Base-by-base conservation (phyloP, 2,888 invertebrate species). In the Chalcosyrphus nemorum region DNA sequence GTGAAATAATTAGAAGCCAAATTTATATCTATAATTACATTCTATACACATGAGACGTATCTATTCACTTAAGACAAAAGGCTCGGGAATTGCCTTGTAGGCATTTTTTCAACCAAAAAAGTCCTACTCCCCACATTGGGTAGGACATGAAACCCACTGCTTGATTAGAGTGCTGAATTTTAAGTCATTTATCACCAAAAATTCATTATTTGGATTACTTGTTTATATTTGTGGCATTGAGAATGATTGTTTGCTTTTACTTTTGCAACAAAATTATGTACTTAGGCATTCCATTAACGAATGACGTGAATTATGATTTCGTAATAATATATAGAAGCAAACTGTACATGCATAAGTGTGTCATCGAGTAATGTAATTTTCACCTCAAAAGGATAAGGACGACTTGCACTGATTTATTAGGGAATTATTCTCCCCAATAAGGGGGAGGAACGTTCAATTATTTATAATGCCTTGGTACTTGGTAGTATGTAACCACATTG, bases 201-300 rank as follows among this genome's bases (percentile, higher is more conserved):
- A 32, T 17, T 35, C 17, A 54, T 54, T 54, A 54, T 19, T 11
- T 54, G 5, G 19, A 35, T 35, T 17, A 35, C 29, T 7, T 54
- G 19, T 19, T 54, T 19, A 35, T 35, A 35, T 19, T 54, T 17
- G n/a, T 54, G 32, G 17, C 32, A 54, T 35, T 43, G 43, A 43
- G 32, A 54, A 54, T 17, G 32, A 54, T 35, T 54, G 54, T 54
- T 54, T 11, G 32, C 24, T 24, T 47, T 47, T 43, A 43, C 17
- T 7, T 17, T 43, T 43, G 17, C 17, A 43, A 43, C 7, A 7
- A 17, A 13, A n/a, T n/a, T n/a, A 38, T n/a, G n/a, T n/a, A n/a
- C 2, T n/a, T 17, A 43, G 7, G 17, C 15, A 9, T 43, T 43
- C 43, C 43, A 43, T 43, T 43, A 43, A 17, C 17, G 43, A 17